A percentile compares a stretch with the other conserved stretches of the same genome.
These are phyloP conservation scores for Bemisia tabaci DNA, from an alignment of 1,140 invertebrate species.

Conservation along the genomic window DNA sequence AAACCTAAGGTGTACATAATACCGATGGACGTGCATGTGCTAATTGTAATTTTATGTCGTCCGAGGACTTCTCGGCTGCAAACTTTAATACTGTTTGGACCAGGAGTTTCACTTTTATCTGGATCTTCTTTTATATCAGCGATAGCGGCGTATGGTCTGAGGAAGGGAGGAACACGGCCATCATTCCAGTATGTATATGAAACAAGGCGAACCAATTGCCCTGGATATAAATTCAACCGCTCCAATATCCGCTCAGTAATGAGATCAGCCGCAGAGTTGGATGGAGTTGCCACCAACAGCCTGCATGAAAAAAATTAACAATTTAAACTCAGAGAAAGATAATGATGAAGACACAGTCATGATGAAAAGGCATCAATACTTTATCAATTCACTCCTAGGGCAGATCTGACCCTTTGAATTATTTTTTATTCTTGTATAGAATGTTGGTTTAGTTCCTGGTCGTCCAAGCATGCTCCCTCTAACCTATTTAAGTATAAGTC, in stretches of 20 bases:
- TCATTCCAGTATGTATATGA: constrained; percentile 43
- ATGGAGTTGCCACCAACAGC: constrained; percentile 70
- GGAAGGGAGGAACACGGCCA: constrained; percentile 40
- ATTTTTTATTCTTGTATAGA: too few relatives aligned
- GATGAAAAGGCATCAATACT: too few relatives aligned
- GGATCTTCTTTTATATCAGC: constrained; percentile 1
- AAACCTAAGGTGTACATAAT: constrained; percentile 49
- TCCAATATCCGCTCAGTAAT: constrained; percentile 50
- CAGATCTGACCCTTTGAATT: too few relatives aligned
- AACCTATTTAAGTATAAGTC: too few relatives aligned
- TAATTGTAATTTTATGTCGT: constrained; percentile 60
- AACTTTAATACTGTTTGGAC: constrained; percentile 6
- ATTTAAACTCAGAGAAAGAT: too few relatives aligned
- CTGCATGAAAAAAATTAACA: constrained; percentile 30
- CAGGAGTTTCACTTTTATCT: not conserved
- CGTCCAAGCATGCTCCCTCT: too few relatives aligned
- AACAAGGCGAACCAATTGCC: constrained; percentile 55
- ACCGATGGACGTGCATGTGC: constrained; percentile 64
- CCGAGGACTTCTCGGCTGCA: constrained; percentile 35
- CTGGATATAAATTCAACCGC: constrained; percentile 37
- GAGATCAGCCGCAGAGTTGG: constrained; percentile 77
- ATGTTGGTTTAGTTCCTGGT: too few relatives aligned
- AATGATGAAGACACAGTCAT: too few relatives aligned
- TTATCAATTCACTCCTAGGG: too few relatives aligned
- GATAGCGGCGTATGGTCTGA: constrained; percentile 54